Evolutionary conservation across 2,113 vertebrate species (phyloP).

Genomic region (Austrofundulus limnaeus): DNA sequence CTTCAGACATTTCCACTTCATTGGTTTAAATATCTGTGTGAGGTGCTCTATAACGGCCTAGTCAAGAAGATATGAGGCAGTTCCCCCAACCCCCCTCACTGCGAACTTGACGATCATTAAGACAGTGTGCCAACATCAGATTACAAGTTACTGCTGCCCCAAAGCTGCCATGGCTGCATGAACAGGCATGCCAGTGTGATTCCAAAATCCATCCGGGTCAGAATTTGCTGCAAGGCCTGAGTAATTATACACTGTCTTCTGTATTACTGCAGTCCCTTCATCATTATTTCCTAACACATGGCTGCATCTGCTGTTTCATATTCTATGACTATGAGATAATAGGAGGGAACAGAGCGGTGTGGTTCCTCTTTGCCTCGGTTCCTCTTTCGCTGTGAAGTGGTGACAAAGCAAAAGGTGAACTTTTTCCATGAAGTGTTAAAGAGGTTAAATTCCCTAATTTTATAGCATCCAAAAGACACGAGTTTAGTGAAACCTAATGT

Average conservation of each 20-base stretch:
- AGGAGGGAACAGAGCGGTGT: conserved; percentile 15
- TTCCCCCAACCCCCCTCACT: conserved; percentile 28
- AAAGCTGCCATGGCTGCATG: conserved; percentile 52
- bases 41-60: conserved; percentile 37
- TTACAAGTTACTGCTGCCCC: conserved; percentile 49
- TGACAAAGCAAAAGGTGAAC: conserved; percentile 47
- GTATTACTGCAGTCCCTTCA: conserved; percentile 48
- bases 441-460: conserved; percentile 33
- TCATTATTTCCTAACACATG: conserved; percentile 65
- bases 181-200: conserved; percentile 38
- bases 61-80: conserved; percentile 35
- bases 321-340: conserved; percentile 51
- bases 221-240: conserved; percentile 53
- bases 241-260: conserved; percentile 64
- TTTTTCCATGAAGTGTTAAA: conserved; percentile 42
- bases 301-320: conserved; percentile 54
- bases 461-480: background rate
- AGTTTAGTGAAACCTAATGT: background rate
- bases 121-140: conserved; percentile 41
- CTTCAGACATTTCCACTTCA: conserved; percentile 49
- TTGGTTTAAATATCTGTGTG: conserved; percentile 51
- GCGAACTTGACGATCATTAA: conserved; percentile 55
- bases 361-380: conserved; percentile 5
- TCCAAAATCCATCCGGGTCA: conserved; percentile 61
- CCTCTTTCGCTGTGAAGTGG: conserved; percentile 24